Base-by-base conservation (phyloP, 2,888 invertebrate species). In the Meghimatium bilineatum region DNA sequence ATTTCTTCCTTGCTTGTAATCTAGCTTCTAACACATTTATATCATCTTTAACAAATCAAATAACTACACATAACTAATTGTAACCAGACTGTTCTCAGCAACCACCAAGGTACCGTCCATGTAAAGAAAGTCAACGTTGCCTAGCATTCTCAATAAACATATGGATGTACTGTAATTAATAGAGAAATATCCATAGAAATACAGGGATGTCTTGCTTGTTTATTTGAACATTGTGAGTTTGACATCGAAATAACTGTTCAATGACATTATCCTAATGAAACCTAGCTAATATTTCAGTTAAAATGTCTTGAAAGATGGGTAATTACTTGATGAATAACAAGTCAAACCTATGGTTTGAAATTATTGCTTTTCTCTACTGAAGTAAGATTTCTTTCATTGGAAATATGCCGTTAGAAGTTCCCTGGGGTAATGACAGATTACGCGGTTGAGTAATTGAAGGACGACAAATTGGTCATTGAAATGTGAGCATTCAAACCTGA, bases 331-430 rank as follows among this genome's bases (percentile, higher is more conserved):
- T 67, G 78, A 78, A 44, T 78, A 78, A 60, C 66, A 38, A 63
- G 44, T 29, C 44, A 36, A 78, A 71, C 71, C 34, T 26, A 69
- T 49, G 71, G 49, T 69, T 71, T 80, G 29, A 80, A 80, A 52
- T 80, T 71, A 80, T 80, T 80, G 80, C 80, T 71, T 69, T 60
- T 80, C 36, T 52, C 36, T 56, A 32, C 66, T 49, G 78, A 78
- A 78, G 32, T 44, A 78, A 38, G 49, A 78, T 78, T 78, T 78
- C 66, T 66, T 78, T 78, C 66, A 78, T 78, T 78, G 66, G 66
- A 66, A 78, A 67, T 78, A 44, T 66, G 67, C 78, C 29, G 49
- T 44, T 63, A 44, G 78, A 66, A 44, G 44, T 63, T 44, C 78
- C 38, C 34, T 17, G 78, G 66, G 23, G 29, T 78, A 78, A 78